Base-by-base conservation (phyloP, 2,888 invertebrate genomes). In the Callosobruchus maculatus region DNA sequence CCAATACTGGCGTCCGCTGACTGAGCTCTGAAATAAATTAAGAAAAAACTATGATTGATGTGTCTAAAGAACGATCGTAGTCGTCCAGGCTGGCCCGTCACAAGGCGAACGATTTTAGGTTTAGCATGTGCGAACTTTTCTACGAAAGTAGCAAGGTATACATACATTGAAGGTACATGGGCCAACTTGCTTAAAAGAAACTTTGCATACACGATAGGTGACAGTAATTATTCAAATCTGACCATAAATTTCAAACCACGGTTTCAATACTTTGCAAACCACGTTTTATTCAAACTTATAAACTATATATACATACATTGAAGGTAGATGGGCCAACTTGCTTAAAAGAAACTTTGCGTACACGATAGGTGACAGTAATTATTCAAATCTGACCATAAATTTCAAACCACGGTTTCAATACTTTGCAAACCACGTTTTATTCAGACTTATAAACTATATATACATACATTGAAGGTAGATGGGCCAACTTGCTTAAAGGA, bases 31-130 rank as follows among this genome's bases (percentile, higher is more conserved):
- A 78, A 78, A 78, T 75, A 77, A 75, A 77, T 78, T 78, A 80
- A 79, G 81, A 78, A 79, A 81, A 78, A 49, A 18, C 49, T 79
- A 81, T 84, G 84, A 84, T 84, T 84, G 84, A 83, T 83, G 83
- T 81, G 78, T 78, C 78, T 49, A 18, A 7, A 49, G 49, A 7
- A 49, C 13, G 49, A 18, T 49, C 1, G 49, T 49, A 49, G 49
- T 13, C 49, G 49, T 1, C 13, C 49, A 18, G 18, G 49, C 18
- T 18, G 7, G 49, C 49, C 49, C 49, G 49, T 49, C 49, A 49
- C 49, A 49, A 49, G 49, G 18, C 49, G 49, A 49, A 13, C 49
- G 49, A 49, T 49, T 49, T 49, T 49, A 18, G 49, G 49, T 49
- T 49, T 49, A 49, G 49, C 49, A 49, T 49, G 49, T 49, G 49